Evolutionary conservation across 2,113 vertebrate genomes (phyloP), one percentile per base, ranked within the genome.

Genomic region (Aphelocoma coerulescens): DNA sequence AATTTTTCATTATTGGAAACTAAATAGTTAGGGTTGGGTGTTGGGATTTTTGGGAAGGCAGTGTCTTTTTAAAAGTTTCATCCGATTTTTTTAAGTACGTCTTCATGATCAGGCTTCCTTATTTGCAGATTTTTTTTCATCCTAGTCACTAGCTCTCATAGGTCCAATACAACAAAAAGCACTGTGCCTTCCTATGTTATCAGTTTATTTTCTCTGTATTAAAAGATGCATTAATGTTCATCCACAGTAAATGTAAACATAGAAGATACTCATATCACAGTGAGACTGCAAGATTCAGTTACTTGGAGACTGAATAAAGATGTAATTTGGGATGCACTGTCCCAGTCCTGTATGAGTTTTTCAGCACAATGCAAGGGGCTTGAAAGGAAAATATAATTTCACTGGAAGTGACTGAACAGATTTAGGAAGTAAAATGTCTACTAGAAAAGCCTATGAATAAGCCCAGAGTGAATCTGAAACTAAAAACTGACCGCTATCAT

Each of bases 251-350:
- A 43, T 4, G 76, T 26, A 80, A 85, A 55, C n/a, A 86, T 0
- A 82, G 13, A 72, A 66, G 37, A 57, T 27, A 78, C 5, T 54
- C 41, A 49, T 17, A 82, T 21, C 46, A 71, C 46, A 63, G 46
- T 19, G 18, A 81, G 9, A 62, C 32, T 52, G 21, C 15, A 77
- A 35, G 10, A 44, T 51, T 39, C 44, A 39, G 24, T 51, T 63
- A 63, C n/a, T 23, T 87, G 30, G 30, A 89, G 13, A 44, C 10
- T 8, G 16, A 16, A 58, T 26, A 46, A 89, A 72, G 21, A 77
- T 14, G 14, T 2, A 35, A 81, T 30, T 67, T 1, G 0, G n/a
- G 26, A 81, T 52, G 43, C 24, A 75, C 5, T 3, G 0, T 57
- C 16, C 17, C 14, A n/a, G 30, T 55, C 21, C 35, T 41, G 16